Conservation (phyloP, 2,888 invertebrate species). For the Phrixothrix hirtus region DNA sequence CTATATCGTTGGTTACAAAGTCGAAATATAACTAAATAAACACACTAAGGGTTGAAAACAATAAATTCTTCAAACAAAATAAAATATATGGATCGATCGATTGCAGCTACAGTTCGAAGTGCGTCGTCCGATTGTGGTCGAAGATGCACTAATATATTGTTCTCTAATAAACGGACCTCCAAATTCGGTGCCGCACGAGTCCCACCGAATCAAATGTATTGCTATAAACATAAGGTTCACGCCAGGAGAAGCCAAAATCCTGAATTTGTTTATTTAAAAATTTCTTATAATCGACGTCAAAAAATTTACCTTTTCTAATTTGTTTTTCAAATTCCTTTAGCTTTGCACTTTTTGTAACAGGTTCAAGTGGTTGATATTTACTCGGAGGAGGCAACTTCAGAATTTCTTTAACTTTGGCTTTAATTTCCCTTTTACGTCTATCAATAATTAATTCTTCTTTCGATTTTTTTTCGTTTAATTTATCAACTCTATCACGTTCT, state of each 20-base stretch:
- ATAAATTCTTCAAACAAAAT: slow-evolving; percentile 1
- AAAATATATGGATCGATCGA: slow-evolving; percentile 24
- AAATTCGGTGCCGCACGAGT: slow-evolving; percentile 52
- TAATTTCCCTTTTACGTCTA: slow-evolving; percentile 49
- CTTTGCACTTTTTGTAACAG: slow-evolving; percentile 53
- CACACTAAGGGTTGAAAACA: no score
- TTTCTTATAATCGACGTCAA: slow-evolving; percentile 52
- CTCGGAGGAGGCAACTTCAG: slow-evolving; percentile 40
- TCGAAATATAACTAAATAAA: not conserved
- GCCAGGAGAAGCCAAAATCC: slow-evolving; percentile 41
- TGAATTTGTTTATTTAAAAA: slow-evolving; percentile 44
- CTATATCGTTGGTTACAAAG: not conserved
- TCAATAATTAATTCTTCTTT: slow-evolving; percentile 50
- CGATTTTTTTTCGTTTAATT: slow-evolving; percentile 50
- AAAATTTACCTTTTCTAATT: slow-evolving; percentile 52
- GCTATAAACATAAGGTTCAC: slow-evolving; percentile 48
- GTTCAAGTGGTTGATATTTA: slow-evolving; percentile 50
- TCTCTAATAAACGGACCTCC: slow-evolving; percentile 50
- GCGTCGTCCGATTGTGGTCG: slow-evolving; percentile 41
- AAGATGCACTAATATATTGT: slow-evolving; percentile 41
- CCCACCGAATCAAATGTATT: slow-evolving; percentile 54
- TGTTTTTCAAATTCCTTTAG: slow-evolving; percentile 50
- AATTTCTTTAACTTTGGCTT: slow-evolving; percentile 45
- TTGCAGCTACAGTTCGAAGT: slow-evolving; percentile 39
- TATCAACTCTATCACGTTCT: slow-evolving; percentile 50